These are phyloP conservation scores for Acridotheres tristis DNA, from an alignment of 2,797 vertebrate species.

Conservation along the genomic window DNA sequence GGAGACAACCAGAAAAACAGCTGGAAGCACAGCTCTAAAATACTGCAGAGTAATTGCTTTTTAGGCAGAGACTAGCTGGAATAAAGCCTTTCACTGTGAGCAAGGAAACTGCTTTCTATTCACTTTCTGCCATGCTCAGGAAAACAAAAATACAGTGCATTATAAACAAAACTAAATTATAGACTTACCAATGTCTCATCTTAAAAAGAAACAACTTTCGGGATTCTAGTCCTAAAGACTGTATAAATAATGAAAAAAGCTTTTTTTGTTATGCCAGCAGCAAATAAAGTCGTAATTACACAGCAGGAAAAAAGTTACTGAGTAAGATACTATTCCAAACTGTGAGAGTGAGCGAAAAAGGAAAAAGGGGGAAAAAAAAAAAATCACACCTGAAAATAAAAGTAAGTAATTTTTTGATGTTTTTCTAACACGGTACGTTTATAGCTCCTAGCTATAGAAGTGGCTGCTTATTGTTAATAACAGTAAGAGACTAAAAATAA, in stretches of 20 bases:
- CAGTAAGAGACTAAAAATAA: not conserved
- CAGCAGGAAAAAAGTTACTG: not conserved
- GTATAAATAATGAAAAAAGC: not conserved
- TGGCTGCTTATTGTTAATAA: not conserved
- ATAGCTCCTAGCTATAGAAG: not conserved
- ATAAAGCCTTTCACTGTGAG: conserved; percentile 22
- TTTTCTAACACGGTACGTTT: not conserved
- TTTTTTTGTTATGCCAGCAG: not conserved
- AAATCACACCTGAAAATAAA: not conserved
- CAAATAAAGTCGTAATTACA: not conserved
- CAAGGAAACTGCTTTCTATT: conserved; percentile 2
- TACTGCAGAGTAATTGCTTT: conserved; percentile 2
- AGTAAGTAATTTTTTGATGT: not conserved
- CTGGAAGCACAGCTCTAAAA: conserved; percentile 22
- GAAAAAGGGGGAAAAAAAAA: fast-evolving
- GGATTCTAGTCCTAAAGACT: not conserved
- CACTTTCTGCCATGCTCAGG: not conserved
- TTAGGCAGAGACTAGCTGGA: not conserved
- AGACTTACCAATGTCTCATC: not conserved
- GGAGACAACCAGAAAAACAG: conserved; percentile 25
- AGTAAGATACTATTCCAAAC: not conserved
- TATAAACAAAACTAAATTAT: not conserved
- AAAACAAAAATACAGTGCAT: not conserved
- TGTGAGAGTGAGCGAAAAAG: too few species aligned
- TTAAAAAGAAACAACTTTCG: not conserved